Evolutionary conservation across 2,888 invertebrate species (phyloP), one percentile per base, ranked within the genome.

Genomic region (Andricus curvator): DNA sequence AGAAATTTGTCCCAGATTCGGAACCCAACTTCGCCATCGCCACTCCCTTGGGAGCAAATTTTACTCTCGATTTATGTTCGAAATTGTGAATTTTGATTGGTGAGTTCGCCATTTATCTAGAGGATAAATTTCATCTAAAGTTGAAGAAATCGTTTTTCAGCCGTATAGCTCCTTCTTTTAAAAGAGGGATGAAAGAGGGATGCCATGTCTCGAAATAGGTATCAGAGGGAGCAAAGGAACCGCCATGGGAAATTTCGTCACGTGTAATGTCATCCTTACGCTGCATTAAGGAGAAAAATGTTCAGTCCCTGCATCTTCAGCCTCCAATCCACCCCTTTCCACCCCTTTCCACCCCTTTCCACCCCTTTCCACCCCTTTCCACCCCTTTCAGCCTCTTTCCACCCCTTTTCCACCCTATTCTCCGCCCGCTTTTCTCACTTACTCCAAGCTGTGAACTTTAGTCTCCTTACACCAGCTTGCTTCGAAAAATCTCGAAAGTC

Each of bases 231-330:
- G 70, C 33, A 70, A 70, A 51, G 78, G 65, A 66, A 56, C 51
- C 78, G 66, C 67, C 66, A 66, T 66, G 78, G 78, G 66, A 56
- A 78, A 65, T 65, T 66, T 78, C 67, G 66, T 78, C 78, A 78
- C 78, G 78, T 67, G 65, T 51, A 51, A 65, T 66, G 66, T 66
- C 66, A 66, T 78, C 56, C 78, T 67, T 78, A 67, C 33, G 56
- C 29, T 51, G n/a, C 56, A 78, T 56, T 78, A 78, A 68, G 56
- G 56, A 78, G 78, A 66, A 65, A 67, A 78, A 78, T 66, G 66
- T 78, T 66, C 51, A 70, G 48, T 70, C 51, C 51, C 70, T 29
- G 51, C 51, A 51, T 70, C 51, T 48, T 25, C 29, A 51, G 70
- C 17, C 70, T 70, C 29, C 51, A 51, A 70, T 51, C 70, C 44